Base-by-base conservation (phyloP, 2,797 vertebrate genomes). In the Darevskia mixta region DNA sequence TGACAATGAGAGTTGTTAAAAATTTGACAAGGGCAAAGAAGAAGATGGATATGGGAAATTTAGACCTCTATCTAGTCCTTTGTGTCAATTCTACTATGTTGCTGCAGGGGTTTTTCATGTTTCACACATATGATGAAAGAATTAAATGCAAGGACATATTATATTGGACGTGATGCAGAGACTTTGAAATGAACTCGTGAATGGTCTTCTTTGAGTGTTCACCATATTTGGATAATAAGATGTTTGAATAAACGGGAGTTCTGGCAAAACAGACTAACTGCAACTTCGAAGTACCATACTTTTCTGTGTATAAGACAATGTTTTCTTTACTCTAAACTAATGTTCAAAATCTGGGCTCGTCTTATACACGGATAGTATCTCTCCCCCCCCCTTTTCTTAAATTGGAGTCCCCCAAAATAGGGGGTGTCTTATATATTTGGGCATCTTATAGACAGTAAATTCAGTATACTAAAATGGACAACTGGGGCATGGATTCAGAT, bases 21-120 rank as follows among this genome's bases (percentile, higher is more conserved):
- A 81, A 58, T 64, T 81, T 71, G 79, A 75, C 78, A 87, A 73
- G 78, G 35, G 35, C 25, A 86, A 9, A 72, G 35, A 20, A 41
- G 25, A 64, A 84, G 32, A 18, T 25, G 58, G 20, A 49, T 73
- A n/a, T 29, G 41, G 18, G 11, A 76, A 38, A 76, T 43, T n/a
- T 64, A n/a, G 55, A 41, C 10, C 11, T 18, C 29, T n/a, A 10
- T 43, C 43, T 55, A 38, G 20, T 55, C 69, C 18, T 86, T 23
- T 72, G 10, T 23, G 35, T 79, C 69, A 80, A 29, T 86, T 71
- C 77, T 58, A 61, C 35, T 86, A 66, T 80, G 43, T n/a, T 43
- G 55, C n/a, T 85, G 27, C 32, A 23, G 3, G 17, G 29, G 0
- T 23, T 81, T 27, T 67, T 1, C 4, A 25, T 72, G 49, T 58